Base-by-base conservation (phyloP, 2,888 invertebrate genomes). In the Mimachlamys varia region DNA sequence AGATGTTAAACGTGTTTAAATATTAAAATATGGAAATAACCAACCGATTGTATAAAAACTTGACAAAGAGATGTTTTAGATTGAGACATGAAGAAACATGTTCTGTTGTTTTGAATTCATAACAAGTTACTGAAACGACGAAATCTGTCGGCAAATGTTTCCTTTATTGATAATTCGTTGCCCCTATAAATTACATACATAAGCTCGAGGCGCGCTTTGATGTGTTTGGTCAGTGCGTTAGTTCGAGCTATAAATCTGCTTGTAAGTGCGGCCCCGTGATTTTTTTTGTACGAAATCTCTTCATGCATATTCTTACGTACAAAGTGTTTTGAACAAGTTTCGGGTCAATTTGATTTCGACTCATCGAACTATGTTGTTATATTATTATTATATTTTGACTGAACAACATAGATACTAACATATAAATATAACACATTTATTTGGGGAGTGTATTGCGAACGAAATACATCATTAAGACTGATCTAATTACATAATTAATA, bases 1-100 rank as follows among this genome's bases (percentile, higher is more conserved):
- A 92, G 92, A 94, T 93, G 92, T 94, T 92, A 76, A 76, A 76
- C 33, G 76, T 15, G 76, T 76, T 76, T 76, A 33, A 76, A 76
- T 76, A 76, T 76, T 76, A 33, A 76, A 76, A 76, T 76, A 76
- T 76, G 76, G 19, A 76, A 76, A 76, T 76, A 76, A 76, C 76
- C 33, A 76, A 76, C 33, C 33, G 76, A 76, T 76, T 76, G 27
- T 33, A 33, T 76, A 76, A 76, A 76, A 76, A 76, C 76, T 76
- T 33, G 76, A 76, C 76, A 76, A 76, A 76, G 76, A 76, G 76
- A 76, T 76, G 76, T 76, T 76, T 76, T 27, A 76, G 76, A 76
- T 76, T 76, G 33, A 33, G 33, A 76, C 76, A 33, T 27, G 76
- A 76, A 76, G 33, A 76, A 76, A 76, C 76, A 76, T 27, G 27